Conservation (phyloP, 2,113 vertebrate species). For the Anoplopoma fimbria region DNA sequence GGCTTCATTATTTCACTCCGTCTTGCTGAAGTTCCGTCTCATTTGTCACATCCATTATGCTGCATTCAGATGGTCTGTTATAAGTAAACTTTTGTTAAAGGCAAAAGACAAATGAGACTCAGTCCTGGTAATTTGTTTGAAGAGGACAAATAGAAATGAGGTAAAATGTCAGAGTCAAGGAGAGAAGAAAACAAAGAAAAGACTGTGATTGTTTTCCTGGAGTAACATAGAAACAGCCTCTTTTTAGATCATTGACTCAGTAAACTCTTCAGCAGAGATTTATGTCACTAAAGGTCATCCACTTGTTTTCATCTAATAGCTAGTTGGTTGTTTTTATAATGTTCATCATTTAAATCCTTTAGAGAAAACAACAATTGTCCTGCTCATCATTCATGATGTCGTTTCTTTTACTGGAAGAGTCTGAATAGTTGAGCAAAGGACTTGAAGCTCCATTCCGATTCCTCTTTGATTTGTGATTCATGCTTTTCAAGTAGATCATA, state of each 20-base stretch:
- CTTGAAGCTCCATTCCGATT: background rate
- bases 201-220: background rate
- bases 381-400: too few relatives aligned
- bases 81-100: conserved; percentile 16
- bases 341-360: background rate
- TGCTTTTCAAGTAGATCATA: background rate
- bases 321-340: background rate
- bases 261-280: background rate
- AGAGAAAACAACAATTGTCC: too few relatives aligned
- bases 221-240: background rate
- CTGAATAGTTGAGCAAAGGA: background rate
- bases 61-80: conserved; percentile 1
- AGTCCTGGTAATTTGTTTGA: background rate
- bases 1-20: conserved; percentile 7
- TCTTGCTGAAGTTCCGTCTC: conserved; percentile 14
- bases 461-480: background rate
- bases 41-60: conserved; percentile 30
- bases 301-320: background rate
- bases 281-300: background rate
- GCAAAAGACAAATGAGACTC: background rate
- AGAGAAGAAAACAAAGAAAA: background rate
- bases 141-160: background rate
- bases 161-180: background rate
- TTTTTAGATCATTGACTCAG: background rate
- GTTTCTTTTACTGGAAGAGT: background rate